A percentile compares a stretch with the other conserved stretches of the same genome.
Evolutionary conservation across 2,113 vertebrate genomes (phyloP).

Genomic region (Dissostichus mawsoni): DNA sequence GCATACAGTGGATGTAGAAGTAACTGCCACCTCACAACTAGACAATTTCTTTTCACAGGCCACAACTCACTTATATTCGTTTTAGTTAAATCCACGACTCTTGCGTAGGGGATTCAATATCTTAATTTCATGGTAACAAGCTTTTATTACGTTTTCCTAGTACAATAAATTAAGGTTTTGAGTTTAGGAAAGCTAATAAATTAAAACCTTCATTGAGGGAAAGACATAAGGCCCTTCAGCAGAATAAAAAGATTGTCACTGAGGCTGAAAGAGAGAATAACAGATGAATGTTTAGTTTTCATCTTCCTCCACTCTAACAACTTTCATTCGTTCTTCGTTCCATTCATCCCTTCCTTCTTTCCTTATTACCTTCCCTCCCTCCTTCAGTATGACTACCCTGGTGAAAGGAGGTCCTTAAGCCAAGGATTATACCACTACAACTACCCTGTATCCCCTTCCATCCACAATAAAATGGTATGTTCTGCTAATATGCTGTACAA

Average conservation of each 20-base stretch:
- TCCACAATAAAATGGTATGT: conserved; percentile 96
- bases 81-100: not conserved
- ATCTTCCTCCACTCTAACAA: conserved; percentile 23
- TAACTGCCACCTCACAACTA: not conserved
- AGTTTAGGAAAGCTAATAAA: not conserved
- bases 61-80: not conserved
- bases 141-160: too few relatives aligned
- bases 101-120: too few relatives aligned
- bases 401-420: conserved; percentile 90
- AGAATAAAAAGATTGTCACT: not conserved
- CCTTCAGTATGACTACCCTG: conserved; percentile 92
- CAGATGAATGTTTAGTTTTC: conserved; percentile 10
- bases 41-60: not conserved
- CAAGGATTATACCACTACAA: conserved; percentile 90
- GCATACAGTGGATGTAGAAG: not conserved
- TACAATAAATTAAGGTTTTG: not conserved
- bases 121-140: too few relatives aligned
- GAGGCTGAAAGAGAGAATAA: not conserved
- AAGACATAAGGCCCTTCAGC: too few relatives aligned
- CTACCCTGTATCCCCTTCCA: conserved; percentile 91
- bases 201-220: too few relatives aligned
- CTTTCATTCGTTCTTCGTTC: conserved; percentile 15
- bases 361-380: conserved; percentile 18
- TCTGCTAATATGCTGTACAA: conserved; percentile 10
- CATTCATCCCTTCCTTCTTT: conserved; percentile 21